Percentiles rank a stretch among this genome's conserved stretches.
Evolutionary conservation across 2,888 invertebrate species (phyloP).

Genomic region (Agriotes lineatus): DNA sequence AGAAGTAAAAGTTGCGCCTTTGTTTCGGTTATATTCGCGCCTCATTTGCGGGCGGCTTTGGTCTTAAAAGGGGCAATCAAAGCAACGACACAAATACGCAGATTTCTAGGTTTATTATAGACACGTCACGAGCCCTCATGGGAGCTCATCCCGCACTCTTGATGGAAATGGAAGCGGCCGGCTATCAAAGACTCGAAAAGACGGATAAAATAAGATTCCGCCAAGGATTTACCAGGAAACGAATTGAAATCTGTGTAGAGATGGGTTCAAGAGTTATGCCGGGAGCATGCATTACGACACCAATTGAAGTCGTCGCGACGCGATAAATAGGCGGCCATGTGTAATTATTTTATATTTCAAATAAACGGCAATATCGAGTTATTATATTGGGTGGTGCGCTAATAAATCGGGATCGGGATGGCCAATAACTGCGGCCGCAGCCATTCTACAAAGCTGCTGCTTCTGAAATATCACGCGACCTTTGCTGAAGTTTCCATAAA

Average conservation of each 20-base stretch:
- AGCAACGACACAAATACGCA: slow-evolving; percentile 1
- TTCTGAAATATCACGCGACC: slow-evolving; percentile 52
- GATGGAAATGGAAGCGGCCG: slow-evolving; percentile 34
- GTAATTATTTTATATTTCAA: slow-evolving; percentile 54
- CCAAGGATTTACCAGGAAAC: slow-evolving; percentile 38
- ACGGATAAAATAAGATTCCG: slow-evolving; percentile 41
- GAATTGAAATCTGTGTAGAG: slow-evolving; percentile 41
- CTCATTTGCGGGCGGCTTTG: no score
- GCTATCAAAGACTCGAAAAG: slow-evolving; percentile 38
- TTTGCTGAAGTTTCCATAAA: slow-evolving; percentile 50
- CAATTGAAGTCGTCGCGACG: slow-evolving; percentile 24
- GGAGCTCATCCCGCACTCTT: slow-evolving; percentile 22
- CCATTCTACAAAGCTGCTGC: slow-evolving; percentile 52
- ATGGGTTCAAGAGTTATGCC: slow-evolving; percentile 37
- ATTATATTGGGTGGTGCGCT: slow-evolving; percentile 55
- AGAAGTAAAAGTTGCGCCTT: no score
- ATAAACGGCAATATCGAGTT: slow-evolving; percentile 53
- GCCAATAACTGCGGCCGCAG: slow-evolving; percentile 53
- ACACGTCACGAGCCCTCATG: slow-evolving; percentile 28
- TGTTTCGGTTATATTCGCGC: no score
- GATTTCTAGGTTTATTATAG: slow-evolving; percentile 31
- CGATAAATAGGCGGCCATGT: slow-evolving; percentile 20
- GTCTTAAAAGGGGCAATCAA: not conserved
- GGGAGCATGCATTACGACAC: slow-evolving; percentile 27
- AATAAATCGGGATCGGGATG: slow-evolving; percentile 56